Base-by-base conservation (phyloP, 2,113 vertebrate species). In the Malurus alboscapulatus region DNA sequence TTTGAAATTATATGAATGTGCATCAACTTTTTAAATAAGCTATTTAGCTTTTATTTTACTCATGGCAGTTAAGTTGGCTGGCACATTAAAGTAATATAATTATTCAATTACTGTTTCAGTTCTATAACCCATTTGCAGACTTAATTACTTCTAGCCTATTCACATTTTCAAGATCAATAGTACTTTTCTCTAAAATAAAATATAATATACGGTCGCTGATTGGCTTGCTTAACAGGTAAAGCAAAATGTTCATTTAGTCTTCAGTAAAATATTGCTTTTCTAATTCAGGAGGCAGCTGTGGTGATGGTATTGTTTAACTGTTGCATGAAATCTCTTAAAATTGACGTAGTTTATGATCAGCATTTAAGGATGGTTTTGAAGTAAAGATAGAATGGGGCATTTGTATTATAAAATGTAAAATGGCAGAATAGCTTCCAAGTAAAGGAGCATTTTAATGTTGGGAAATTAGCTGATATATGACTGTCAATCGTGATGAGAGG, bases 61-160 rank as follows among this genome's bases (percentile, higher is more conserved):
- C 8, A 2, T 67, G 53, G 42, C 73, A 88, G 30, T 95, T 94
- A 77, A 81, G 74, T 87, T 95, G 66, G 30, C 67, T 94, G 26
- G 59, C 77, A 71, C 79, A 87, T 93, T 94, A 93, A 94, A 92
- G 74, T 92, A 95, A 95, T 96, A 40, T 67, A 89, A 93, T 96
- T 94, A 96, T 93, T 95, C 86, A 96, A 63, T 96, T 97, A 93
- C 77, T 71, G 18, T 91, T 95, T 87, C 84, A 91, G 51, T 88
- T 93, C 88, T 87, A 12, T 94, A 95, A 91, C 24, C 88, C 63
- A 87, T 94, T 95, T 95, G 26, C 51, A 71, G 73, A 74, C 93
- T 88, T 96, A 96, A 96, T 96, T 96, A 93, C 81, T 91, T 93
- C 63, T 87, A 82, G 45, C 38, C 66, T 81, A 68, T 86, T 92